Base-by-base conservation (phyloP, 2,113 vertebrate species). In the Saccopteryx bilineata region DNA sequence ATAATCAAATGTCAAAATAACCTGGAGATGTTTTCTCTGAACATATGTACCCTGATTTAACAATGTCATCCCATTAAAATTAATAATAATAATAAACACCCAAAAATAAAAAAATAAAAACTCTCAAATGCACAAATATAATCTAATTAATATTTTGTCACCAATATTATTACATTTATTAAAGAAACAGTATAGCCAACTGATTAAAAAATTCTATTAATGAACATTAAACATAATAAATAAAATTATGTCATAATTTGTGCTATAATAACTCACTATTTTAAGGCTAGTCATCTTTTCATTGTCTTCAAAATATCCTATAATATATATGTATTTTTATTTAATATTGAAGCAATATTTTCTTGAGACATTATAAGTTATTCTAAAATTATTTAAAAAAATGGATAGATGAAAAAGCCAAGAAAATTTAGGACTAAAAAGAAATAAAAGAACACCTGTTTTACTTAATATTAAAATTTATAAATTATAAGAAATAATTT, bases 251-350 rank as follows among this genome's bases (percentile, higher is more conserved):
- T 15, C 48, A 93, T 66, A 1, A 66, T 87, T 23, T 76, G 88
- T 24, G 15, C 80, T 84, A 91, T 2, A 63, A 90, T 94, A 93
- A 21, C 60, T 91, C 28, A 88, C 18, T 92, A 83, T 68, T 81
- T 93, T 69, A 80, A 81, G 54, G 48, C 17, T 71, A 65, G 82
- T 68, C 7, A 54, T 33, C 14, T 31, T 66, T 71, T 80, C 8
- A 71, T 10, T 93, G 46, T 48, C 26, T 54, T 87, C 52, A 69
- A 58, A 94, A 76, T 93, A 87, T 31, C 61, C 63, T 85, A 58
- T 39, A 52, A 15, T 86, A 76, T 33, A 2, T 5, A 28, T 39
- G 0, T 24, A 65, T 82, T 78, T 95, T 86, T 81, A 60, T 85
- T 96, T 54, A 81, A 33, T 71, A 52, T 54, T 33, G 33, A 83